Evolutionary conservation across 2,888 invertebrate species (phyloP), one percentile per base, ranked within the genome.

Genomic region (Caenorhabditis sp.): DNA sequence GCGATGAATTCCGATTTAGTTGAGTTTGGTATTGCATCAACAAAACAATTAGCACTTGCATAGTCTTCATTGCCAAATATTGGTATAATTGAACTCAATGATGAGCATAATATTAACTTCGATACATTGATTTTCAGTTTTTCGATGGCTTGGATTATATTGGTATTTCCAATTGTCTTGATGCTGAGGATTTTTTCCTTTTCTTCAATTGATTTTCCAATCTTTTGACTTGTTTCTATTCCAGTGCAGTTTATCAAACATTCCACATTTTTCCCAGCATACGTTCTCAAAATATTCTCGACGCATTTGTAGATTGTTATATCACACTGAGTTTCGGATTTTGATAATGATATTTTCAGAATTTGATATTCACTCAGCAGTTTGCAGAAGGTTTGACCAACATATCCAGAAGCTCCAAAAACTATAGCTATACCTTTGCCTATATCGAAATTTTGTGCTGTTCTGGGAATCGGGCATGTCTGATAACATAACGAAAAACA

Each of bases 11-110:
- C 43, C 49, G 23, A 77, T 25, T 43, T 17, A 12, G 43, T 43
- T 36, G 43, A 26, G 1, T 25, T 17, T 17, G 66, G 57, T 17
- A 83, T 49, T 12, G 68, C 52, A 52, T 85, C 83, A 3, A 83
- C 63, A 60, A 73, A 85, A 21, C 67, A 58, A 57, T 85, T 85
- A 23, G 82, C 82, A 53, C 83, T 67, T 0, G 82, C 78, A 59
- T 85, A 85, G 50, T 83, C 80, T 21, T 70, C 73, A 27, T 76
- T 79, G 20, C 83, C 83, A 27, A 81, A 76, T 0, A 85, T 53
- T n/a, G 81, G 78, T 1, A 81, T 63, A 14, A 81, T 49, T 7
- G 81, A 77, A 38, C 77, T 81, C 27, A 85, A 54, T 0, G 85
- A 85, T 14, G 84, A 83, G 4, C 71, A 72, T 26, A 78, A 59